These are phyloP conservation scores for Drosophila ficusphila DNA, from an alignment of 1,140 invertebrate genomes.

Conservation along the genomic window DNA sequence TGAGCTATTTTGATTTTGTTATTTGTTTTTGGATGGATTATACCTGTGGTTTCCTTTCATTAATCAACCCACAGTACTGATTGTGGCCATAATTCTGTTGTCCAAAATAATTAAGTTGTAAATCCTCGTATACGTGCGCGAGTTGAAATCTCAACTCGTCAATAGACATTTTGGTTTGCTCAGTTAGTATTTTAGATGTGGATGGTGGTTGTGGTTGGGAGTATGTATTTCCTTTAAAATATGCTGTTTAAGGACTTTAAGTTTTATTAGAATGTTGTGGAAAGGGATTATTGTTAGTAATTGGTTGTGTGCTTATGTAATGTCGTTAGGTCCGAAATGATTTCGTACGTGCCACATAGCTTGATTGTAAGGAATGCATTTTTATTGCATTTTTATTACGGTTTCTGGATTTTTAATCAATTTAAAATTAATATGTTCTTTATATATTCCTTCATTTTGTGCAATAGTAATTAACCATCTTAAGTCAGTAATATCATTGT, in stretches of 20 bases:
- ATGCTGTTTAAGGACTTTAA: not conserved
- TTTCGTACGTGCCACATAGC: not conserved
- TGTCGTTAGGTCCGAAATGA: not conserved
- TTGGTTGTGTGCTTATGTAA: not conserved
- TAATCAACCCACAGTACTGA: not conserved
- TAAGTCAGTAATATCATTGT: not conserved
- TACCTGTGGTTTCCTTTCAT: not conserved
- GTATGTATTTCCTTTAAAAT: constrained; percentile 1
- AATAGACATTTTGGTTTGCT: constrained; percentile 1
- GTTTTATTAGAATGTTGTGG: not conserved
- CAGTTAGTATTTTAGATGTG: constrained; percentile 1
- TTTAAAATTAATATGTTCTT: not conserved
- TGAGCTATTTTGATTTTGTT: not conserved
- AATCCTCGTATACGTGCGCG: not conserved
- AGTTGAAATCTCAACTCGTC: not conserved
- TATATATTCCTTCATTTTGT: not conserved
- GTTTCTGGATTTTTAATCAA: not conserved
- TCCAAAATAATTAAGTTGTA: not conserved
- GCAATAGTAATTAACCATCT: not conserved
- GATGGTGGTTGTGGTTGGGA: not conserved
- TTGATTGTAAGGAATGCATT: not conserved
- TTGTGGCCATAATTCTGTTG: constrained; percentile 4
- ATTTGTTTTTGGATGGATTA: not conserved
- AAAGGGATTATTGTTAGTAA: not conserved
- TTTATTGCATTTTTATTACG: not conserved